Base-by-base conservation (phyloP, 2,113 vertebrate genomes). In the Tupaia tana region DNA sequence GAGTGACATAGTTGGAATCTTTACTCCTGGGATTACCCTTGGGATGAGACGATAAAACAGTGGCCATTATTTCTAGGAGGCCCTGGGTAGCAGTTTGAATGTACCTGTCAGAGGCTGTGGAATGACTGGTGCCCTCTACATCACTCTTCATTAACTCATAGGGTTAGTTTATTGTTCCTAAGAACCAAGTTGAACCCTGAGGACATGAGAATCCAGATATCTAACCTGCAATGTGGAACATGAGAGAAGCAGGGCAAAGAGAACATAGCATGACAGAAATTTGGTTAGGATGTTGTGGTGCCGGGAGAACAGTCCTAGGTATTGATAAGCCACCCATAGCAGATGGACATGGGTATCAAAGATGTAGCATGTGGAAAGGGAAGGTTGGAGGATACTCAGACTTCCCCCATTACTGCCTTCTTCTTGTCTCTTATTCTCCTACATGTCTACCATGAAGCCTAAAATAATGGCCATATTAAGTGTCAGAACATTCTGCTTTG, bases 401-500 rank as follows among this genome's bases (percentile, higher is more conserved):
- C 22, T 69, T 88, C 34, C 14, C 29, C 24, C 31, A 24, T 70
- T 13, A 9, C 43, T 34, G 10, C 67, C 59, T 61, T 52, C 56
- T 79, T 90, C 67, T 79, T 70, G 75, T 89, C 69, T 58, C 24
- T 88, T 74, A 78, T 52, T 92, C 61, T 67, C 56, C 43, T 84
- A 24, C 52, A 15, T 90, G 67, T 61, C 70, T 71, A 69, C 70
- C 16, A 43, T 43, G 93, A 86, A 91, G 69, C 69, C 59, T 82
- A 14, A 74, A 78, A 59, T 91, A 61, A 95, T 67, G 91, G 70
- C 29, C 66, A 85, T 94, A 90, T 90, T 93, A 86, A 95, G 74
- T 95, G 93, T 96, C 91, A 89, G 87, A 81, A 78, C 69, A 80
- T 75, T 93, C 61, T 81, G 31, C 93, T 94, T 90, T 90, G 25